Evolutionary conservation across 2,888 invertebrate genomes (phyloP).

Genomic region (Cordilura impudica): DNA sequence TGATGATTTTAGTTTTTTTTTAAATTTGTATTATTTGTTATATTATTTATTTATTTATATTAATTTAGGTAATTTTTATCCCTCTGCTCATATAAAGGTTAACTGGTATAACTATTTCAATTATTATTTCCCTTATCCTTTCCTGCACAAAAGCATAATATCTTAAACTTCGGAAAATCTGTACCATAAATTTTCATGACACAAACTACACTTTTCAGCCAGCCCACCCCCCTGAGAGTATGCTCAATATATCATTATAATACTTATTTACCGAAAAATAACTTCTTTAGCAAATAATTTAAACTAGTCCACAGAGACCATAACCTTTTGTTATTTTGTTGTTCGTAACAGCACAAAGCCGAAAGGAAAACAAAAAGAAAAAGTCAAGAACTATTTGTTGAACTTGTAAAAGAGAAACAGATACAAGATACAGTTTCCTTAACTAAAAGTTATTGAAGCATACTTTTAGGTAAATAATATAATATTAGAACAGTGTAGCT

Average conservation of each 20-base stretch:
- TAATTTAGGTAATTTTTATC: too few species aligned
- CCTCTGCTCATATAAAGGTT: not conserved
- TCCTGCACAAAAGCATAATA: not conserved
- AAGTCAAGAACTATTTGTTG: slow-evolving; percentile 6
- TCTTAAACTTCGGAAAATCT: not conserved
- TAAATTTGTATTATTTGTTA: too few species aligned
- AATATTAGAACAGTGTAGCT: not conserved
- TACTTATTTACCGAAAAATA: slow-evolving; percentile 41
- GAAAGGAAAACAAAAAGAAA: slow-evolving; percentile 17
- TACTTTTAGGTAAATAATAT: slow-evolving; percentile 43
- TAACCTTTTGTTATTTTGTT: slow-evolving; percentile 19
- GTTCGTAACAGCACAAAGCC: not conserved
- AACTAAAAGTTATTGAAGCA: slow-evolving; percentile 54
- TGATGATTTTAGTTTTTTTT: too few species aligned
- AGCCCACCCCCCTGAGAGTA: slow-evolving; percentile 3
- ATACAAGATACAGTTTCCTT: slow-evolving; percentile 33
- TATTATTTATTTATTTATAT: too few species aligned
- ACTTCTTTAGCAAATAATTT: slow-evolving; percentile 50
- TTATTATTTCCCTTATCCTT: slow-evolving; percentile 36
- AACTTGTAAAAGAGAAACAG: slow-evolving; percentile 4
- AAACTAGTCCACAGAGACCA: slow-evolving; percentile 40
- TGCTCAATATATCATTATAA: slow-evolving; percentile 42
- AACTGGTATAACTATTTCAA: slow-evolving; percentile 8
- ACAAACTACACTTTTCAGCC: slow-evolving; percentile 4
- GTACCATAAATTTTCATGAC: slow-evolving; percentile 6